phyloP scores from a whole-genome alignment of 2,113 vertebrate species.

The Phylloscopus trochilus region DNA sequence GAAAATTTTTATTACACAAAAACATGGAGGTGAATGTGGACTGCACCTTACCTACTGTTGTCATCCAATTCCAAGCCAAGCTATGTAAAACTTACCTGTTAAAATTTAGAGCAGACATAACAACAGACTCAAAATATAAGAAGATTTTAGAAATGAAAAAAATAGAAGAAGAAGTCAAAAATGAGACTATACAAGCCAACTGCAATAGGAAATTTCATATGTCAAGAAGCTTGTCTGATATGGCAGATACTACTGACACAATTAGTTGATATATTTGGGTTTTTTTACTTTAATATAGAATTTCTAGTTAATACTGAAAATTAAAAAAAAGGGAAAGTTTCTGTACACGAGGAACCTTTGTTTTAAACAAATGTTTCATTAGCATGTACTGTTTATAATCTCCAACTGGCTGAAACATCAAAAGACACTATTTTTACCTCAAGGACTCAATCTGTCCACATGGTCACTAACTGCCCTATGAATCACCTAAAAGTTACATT shows the following conservation, averaged over 20 bases:
- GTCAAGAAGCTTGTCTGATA: neutral
- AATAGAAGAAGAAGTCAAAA: neutral
- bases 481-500: neutral
- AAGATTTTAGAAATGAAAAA: neutral
- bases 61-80: neutral
- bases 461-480: neutral
- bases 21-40: neutral
- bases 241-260: neutral
- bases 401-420: neutral
- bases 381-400: neutral
- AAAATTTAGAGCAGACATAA: neutral
- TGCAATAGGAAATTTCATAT: neutral
- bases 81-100: neutral
- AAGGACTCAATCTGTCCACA: neutral
- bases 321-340: neutral
- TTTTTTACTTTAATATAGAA: neutral
- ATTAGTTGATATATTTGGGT: neutral
- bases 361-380: neutral
- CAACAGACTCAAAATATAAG: neutral
- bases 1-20: neutral
- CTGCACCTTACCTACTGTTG: neutral
- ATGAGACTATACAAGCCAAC: neutral
- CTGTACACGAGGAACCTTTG: neutral
- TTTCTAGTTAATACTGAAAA: neutral
- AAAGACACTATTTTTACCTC: neutral